phyloP scores from a whole-genome alignment of 2,113 vertebrate species.

The Cyrtonyx montezumae region DNA sequence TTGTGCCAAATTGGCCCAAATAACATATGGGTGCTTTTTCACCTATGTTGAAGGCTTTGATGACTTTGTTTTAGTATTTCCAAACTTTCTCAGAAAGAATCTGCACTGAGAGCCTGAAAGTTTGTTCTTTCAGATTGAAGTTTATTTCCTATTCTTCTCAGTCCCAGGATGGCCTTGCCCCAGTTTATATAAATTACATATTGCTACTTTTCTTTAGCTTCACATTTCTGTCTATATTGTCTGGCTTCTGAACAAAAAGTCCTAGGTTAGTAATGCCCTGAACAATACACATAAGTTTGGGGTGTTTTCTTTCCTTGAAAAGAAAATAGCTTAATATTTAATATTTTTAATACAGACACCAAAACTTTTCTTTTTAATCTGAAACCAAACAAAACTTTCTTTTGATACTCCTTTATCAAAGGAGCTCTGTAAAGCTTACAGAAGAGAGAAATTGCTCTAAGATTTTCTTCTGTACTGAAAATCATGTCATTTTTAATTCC shows the following conservation, averaged over 20 bases:
- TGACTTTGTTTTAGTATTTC: not conserved
- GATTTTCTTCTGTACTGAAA: not conserved
- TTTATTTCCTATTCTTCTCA: not conserved
- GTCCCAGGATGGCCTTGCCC: not conserved
- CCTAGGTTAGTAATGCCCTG: not conserved
- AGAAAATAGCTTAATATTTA: not conserved
- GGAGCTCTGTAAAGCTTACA: not conserved
- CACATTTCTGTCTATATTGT: not conserved
- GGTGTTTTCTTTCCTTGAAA: not conserved
- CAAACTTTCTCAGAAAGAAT: not conserved
- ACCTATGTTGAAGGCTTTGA: not conserved
- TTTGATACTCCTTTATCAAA: not conserved
- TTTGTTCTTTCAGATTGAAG: not conserved
- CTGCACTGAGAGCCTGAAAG: not conserved
- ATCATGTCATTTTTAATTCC: not conserved
- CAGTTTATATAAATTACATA: not conserved
- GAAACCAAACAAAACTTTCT: not conserved
- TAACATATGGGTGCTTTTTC: not conserved
- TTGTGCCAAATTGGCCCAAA: not conserved
- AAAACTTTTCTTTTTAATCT: not conserved
- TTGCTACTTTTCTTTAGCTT: not conserved
- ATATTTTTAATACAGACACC: not conserved
- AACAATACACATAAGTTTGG: not conserved
- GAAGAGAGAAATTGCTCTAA: not conserved
- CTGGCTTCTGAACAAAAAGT: not conserved